A percentile compares a stretch with the other conserved stretches of the same genome.
phyloP scores from a whole-genome alignment of 2,113 vertebrate species.

The Fukomys damarensis region DNA sequence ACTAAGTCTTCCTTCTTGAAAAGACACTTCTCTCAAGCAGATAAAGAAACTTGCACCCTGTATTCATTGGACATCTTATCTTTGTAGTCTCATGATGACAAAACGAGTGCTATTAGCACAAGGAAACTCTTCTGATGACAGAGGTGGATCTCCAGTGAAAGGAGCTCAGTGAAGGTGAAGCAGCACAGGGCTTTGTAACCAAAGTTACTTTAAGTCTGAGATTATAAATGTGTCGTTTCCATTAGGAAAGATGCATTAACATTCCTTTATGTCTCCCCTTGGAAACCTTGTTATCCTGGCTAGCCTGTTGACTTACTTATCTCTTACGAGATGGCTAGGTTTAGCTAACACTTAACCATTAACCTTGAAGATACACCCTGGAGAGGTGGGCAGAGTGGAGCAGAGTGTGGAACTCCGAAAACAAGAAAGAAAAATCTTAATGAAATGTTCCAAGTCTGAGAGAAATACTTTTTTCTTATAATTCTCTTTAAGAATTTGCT shows the following conservation, averaged over 20 bases:
- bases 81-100: conserved; percentile 69
- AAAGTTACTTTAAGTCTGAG: conserved; percentile 73
- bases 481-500: neutral
- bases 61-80: conserved; percentile 72
- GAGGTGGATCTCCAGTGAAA: conserved; percentile 74
- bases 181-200: conserved; percentile 69
- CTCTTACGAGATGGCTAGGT: conserved; percentile 73
- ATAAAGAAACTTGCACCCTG: conserved; percentile 75
- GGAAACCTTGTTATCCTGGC: conserved; percentile 3
- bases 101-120: conserved; percentile 65
- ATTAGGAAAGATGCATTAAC: conserved; percentile 69
- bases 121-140: conserved; percentile 69
- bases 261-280: conserved; percentile 78
- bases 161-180: conserved; percentile 56
- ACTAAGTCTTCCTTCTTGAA: conserved; percentile 74
- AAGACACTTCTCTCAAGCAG: conserved; percentile 73
- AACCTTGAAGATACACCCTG: conserved; percentile 69
- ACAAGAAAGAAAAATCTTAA: neutral
- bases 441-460: neutral
- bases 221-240: conserved; percentile 69
- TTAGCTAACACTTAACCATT: conserved; percentile 83
- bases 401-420: neutral
- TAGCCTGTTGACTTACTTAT: conserved; percentile 72
- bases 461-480: neutral
- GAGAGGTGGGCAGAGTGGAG: neutral